Evolutionary conservation across 2,797 vertebrate genomes (phyloP), one percentile per base, ranked within the genome.

Genomic region (Clarias laeviceps): DNA sequence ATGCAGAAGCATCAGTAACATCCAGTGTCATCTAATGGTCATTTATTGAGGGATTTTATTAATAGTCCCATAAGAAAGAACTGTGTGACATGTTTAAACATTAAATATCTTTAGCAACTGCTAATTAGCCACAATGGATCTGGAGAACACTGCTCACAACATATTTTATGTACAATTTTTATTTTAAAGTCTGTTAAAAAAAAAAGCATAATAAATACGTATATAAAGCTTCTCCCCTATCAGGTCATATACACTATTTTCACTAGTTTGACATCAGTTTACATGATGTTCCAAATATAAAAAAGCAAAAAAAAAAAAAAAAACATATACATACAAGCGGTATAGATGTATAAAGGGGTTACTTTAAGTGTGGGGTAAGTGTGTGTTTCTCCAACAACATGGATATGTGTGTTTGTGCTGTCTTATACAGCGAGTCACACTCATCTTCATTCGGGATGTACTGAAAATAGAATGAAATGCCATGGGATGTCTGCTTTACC

Each of bases 371-470:
- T 74, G 45, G 14, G 1, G 1, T 0, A 1, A 12, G 73, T 76
- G 6, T 56, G 24, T 74, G 74, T 34, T 77, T 34, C 17, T 59
- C 18, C 2, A 22, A 9, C 29, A 77, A 77, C 54, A 59, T 77
- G 50, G 57, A 74, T 17, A 56, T 27, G 6, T 54, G 50, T 57
- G 37, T 61, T 59, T 78, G 56, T 61, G 74, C 74, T 57, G 17
- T 34, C 56, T 61, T 78, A 34, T 32, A 61, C 24, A 37, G 11
- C 2, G 29, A 61, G 18, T 56, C 17, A 78, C 29, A 61, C 56
- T 77, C 56, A 78, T 65, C 79, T 82, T 68, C 34, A 86, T 89
- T 88, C 82, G 86, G 54, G 89, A 91, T 90, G 86, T 88, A 88
- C 80, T 77, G 80, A 86, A 87, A 86, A 88, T 85, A 45, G 85